phyloP scores from a whole-genome alignment of 2,888 invertebrate species.

The Drosophila helvetica region DNA sequence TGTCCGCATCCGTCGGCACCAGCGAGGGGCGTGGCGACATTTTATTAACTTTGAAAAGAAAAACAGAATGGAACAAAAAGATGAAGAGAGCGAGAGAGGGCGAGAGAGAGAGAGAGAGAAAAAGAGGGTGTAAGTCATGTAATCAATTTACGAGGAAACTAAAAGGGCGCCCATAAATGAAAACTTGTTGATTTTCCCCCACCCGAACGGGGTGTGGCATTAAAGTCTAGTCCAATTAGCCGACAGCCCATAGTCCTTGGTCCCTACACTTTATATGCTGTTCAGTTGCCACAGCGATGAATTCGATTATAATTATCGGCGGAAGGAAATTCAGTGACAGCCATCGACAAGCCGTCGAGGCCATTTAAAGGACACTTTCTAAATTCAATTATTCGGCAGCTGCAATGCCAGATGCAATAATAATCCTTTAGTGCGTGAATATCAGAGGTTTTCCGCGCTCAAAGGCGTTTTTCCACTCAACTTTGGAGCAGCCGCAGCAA shows the following conservation, averaged over 20 bases:
- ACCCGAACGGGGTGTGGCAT: conserved; percentile 11
- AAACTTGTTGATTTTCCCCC: conserved; percentile 49
- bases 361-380: background rate
- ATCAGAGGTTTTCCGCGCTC: background rate
- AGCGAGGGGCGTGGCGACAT: conserved; percentile 88
- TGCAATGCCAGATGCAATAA: background rate
- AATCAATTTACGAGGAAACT: conserved; percentile 22
- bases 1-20: conserved; percentile 85
- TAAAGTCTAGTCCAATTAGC: conserved; percentile 10
- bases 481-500: background rate
- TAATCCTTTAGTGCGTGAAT: no score
- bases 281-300: conserved; percentile 63
- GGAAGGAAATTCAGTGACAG: conserved; percentile 47
- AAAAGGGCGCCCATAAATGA: conserved; percentile 8
- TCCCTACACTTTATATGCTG: conserved; percentile 59
- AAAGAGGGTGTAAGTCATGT: conserved; percentile 8
- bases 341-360: background rate
- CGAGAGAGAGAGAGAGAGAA: background rate
- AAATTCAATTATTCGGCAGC: conserved; percentile 2
- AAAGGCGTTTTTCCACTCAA: background rate
- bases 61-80: background rate
- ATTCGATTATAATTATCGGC: conserved; percentile 62
- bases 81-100: background rate
- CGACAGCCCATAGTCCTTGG: background rate
- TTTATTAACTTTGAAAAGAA: conserved; percentile 86